Conservation (phyloP, 2,113 vertebrate species). For the Aramus guarauna region DNA sequence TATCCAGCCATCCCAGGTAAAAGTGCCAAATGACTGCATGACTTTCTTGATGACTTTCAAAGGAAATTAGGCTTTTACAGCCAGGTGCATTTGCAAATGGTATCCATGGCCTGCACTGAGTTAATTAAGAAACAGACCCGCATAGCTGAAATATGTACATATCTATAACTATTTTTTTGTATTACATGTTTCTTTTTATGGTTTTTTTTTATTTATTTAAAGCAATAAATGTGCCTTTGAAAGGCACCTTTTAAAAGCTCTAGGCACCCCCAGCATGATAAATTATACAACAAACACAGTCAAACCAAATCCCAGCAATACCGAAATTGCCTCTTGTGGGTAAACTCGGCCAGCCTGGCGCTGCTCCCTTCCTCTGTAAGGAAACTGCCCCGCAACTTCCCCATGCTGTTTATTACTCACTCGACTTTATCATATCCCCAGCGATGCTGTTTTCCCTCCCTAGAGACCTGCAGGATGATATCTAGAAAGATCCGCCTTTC, state of each 20-base stretch:
- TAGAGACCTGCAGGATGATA: rapidly evolving
- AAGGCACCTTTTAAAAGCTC: background rate
- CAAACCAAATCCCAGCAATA: background rate
- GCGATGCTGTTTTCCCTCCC: background rate
- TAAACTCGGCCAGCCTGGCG: background rate
- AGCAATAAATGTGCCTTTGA: background rate
- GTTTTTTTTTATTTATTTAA: too few species aligned
- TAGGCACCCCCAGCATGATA: background rate
- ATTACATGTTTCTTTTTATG: background rate
- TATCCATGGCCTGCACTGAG: background rate
- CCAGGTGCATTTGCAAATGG: background rate
- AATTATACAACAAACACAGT: background rate
- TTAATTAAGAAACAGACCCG: background rate
- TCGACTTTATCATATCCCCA: background rate
- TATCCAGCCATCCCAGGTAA: background rate
- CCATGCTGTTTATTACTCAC: background rate
- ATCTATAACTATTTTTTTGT: background rate
- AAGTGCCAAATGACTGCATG: background rate
- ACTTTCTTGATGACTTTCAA: background rate
- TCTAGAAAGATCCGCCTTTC: background rate
- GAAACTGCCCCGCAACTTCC: background rate
- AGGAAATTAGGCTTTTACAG: background rate
- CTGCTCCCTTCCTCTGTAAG: background rate
- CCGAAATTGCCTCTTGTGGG: background rate
- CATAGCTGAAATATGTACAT: background rate